Conservation (phyloP, 1,140 invertebrate species). For the Elysia chlorotica region DNA sequence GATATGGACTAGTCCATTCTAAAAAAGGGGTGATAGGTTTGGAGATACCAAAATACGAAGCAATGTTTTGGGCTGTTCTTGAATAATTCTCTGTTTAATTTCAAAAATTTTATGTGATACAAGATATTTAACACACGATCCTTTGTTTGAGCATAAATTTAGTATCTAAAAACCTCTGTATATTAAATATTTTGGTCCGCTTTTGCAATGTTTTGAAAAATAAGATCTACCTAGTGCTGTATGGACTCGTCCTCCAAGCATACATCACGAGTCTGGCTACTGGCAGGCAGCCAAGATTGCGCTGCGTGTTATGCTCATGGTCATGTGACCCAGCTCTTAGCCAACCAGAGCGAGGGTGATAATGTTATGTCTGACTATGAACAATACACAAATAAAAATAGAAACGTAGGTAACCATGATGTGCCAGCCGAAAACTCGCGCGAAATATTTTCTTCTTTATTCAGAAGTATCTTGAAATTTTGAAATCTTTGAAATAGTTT, state of each 20-base stretch:
- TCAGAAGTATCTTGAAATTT: too few relatives aligned
- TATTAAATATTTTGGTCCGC: slow-evolving; percentile 3
- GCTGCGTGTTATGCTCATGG: background rate
- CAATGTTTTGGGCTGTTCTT: background rate
- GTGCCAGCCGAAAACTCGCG: too few relatives aligned
- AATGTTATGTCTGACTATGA: background rate
- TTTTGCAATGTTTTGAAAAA: slow-evolving; percentile 10
- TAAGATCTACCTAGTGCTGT: background rate
- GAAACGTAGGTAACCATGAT: background rate
- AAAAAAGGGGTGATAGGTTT: slow-evolving; percentile 6
- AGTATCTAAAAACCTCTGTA: background rate
- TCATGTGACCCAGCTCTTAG: background rate
- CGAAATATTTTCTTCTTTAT: too few relatives aligned
- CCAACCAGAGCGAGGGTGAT: slow-evolving; percentile 6
- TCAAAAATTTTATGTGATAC: background rate
- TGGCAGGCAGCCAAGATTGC: background rate
- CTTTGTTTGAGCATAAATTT: background rate
- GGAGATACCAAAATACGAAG: background rate
- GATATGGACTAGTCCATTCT: background rate
- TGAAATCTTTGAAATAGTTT: too few relatives aligned
- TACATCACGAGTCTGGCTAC: background rate
- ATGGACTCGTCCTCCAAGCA: background rate
- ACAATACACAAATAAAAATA: background rate
- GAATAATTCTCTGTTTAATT: background rate
- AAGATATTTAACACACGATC: background rate